phyloP scores from a whole-genome alignment of 2,888 invertebrate species.

The Nasonovia ribisnigri region DNA sequence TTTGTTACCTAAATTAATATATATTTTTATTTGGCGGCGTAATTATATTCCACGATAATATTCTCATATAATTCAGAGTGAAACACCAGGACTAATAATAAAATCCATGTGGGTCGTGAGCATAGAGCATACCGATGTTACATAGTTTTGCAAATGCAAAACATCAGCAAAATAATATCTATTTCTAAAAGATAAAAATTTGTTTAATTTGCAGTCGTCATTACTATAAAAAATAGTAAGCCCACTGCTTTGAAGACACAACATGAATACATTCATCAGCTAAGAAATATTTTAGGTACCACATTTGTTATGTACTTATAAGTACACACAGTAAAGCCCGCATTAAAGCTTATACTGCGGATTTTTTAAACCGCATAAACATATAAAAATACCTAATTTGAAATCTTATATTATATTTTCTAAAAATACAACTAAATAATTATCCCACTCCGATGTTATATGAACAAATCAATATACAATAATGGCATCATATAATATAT shows the following conservation, averaged over 20 bases:
- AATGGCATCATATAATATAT: background rate
- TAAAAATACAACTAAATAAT: background rate
- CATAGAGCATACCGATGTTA: background rate
- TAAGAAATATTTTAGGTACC: background rate
- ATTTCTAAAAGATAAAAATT: slow-evolving; percentile 12
- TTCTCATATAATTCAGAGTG: slow-evolving; percentile 3
- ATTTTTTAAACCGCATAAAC: background rate
- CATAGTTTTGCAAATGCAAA: background rate
- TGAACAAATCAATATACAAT: background rate
- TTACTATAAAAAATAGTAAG: background rate
- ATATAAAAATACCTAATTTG: background rate
- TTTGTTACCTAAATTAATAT: background rate
- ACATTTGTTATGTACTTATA: background rate
- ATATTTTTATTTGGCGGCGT: background rate
- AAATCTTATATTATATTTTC: background rate
- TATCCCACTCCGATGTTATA: background rate
- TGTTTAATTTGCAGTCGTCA: background rate
- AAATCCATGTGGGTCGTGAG: slow-evolving; percentile 42
- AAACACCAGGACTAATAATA: slow-evolving; percentile 37
- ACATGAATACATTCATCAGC: background rate
- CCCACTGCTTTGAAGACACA: background rate
- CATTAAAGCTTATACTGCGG: background rate
- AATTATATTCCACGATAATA: background rate
- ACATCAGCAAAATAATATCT: background rate
- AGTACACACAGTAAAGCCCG: background rate